phyloP scores from a whole-genome alignment of 2,113 vertebrate genomes.

The Monopterus albus region DNA sequence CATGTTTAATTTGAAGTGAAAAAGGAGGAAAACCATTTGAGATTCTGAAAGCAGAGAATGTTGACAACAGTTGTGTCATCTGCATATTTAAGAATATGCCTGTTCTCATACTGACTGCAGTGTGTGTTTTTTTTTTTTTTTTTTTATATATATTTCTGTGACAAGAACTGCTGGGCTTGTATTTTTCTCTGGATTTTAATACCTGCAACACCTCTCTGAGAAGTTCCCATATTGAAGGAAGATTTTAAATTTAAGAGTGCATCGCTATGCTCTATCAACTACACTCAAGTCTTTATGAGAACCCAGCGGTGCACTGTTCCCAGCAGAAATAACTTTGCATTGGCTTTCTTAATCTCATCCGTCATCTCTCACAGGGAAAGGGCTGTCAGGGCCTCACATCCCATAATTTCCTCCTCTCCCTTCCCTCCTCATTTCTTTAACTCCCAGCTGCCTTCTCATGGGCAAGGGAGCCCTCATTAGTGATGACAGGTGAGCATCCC shows the following conservation, averaged over 20 bases:
- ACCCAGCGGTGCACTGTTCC: constrained; percentile 9
- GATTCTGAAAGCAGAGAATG: not conserved
- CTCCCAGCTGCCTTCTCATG: not conserved
- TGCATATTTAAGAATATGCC: not conserved
- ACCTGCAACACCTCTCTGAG: not conserved
- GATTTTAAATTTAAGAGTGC: not conserved
- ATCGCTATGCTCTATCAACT: not conserved
- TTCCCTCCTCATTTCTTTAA: constrained; percentile 2
- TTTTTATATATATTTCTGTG: too few species aligned
- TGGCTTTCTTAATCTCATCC: constrained; percentile 55
- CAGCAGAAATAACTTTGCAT: constrained; percentile 43
- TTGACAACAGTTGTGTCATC: not conserved
- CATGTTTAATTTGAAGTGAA: too few species aligned
- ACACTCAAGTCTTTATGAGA: constrained; percentile 27
- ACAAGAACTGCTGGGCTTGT: not conserved
- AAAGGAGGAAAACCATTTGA: not conserved
- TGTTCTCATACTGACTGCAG: not conserved
- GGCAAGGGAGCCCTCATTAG: constrained; percentile 63
- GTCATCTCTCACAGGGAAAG: constrained; percentile 46
- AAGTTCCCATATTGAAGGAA: not conserved
- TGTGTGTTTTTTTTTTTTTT: not conserved
- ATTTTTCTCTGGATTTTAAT: too few species aligned
- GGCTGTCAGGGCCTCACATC: constrained; percentile 30
- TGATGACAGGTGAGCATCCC: constrained; percentile 71
- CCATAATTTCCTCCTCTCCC: constrained; percentile 11